A percentile compares a stretch with the other conserved stretches of the same genome.
Conservation (phyloP, 2,888 invertebrate species). For the Campaea margaritaria region DNA sequence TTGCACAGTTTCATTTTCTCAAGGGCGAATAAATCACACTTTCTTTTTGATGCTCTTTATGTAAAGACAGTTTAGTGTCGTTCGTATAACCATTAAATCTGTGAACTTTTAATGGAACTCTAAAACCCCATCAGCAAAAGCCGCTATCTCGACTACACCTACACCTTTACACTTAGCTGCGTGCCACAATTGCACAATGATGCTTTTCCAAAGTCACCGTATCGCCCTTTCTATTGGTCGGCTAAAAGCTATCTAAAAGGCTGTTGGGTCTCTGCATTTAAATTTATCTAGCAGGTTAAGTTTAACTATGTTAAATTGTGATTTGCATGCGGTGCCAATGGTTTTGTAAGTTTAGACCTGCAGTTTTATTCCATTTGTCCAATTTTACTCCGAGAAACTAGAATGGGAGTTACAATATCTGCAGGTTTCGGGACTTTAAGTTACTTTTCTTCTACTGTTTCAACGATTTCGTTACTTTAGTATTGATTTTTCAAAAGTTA, state of each 20-base stretch:
- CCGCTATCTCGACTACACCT: conserved; percentile 64
- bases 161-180: conserved; percentile 59
- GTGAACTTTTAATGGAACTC: conserved; percentile 50
- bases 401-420: no score
- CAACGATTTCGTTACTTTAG: no score
- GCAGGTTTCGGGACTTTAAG: no score
- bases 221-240: conserved; percentile 44
- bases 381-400: not conserved
- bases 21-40: not conserved
- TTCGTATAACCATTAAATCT: conserved; percentile 37
- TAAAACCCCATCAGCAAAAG: conserved; percentile 52
- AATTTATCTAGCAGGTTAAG: conserved; percentile 8
- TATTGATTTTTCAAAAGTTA: no score
- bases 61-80: not conserved
- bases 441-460: no score
- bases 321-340: not conserved
- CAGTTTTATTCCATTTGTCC: not conserved
- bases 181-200: conserved; percentile 68
- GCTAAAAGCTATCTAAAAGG: conserved; percentile 21
- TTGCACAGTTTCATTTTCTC: no score
- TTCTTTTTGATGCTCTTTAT: not conserved
- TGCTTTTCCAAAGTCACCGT: conserved; percentile 63
- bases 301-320: not conserved
- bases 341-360: not conserved
- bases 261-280: conserved; percentile 5